Percentiles rank a stretch among this genome's conserved stretches.
Conservation (phyloP, 2,797 vertebrate genomes). For the Poecile montanus region DNA sequence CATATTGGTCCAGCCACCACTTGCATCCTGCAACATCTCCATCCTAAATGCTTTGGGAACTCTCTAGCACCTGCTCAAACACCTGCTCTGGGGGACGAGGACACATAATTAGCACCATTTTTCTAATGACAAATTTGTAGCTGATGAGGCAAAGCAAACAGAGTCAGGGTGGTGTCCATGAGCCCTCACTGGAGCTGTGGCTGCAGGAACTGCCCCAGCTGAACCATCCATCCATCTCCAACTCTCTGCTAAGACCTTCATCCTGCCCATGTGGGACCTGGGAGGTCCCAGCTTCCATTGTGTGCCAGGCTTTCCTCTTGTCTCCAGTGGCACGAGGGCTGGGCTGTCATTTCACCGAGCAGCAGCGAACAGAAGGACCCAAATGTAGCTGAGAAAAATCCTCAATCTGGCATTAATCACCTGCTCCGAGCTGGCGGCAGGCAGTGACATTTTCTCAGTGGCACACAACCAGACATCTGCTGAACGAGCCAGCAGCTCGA, state of each 20-base stretch:
- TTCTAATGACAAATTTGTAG: constrained; percentile 12
- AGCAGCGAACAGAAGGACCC: not conserved
- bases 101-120: not conserved
- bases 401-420: constrained; percentile 63
- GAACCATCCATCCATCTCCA: not conserved
- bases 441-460: constrained; percentile 63
- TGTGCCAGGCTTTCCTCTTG: not conserved
- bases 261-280: fast-evolving
- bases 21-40: not conserved
- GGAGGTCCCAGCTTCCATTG: not conserved
- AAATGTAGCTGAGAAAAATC: constrained; percentile 9
- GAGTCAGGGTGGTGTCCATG: fast-evolving
- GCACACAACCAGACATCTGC: constrained; percentile 66
- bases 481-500: not conserved
- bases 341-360: not conserved
- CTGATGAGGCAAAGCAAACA: constrained; percentile 4
- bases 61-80: not conserved
- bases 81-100: not conserved
- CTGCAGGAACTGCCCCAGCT: not conserved
- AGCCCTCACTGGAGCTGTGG: not conserved
- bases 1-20: not conserved
- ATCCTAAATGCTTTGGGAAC: not conserved
- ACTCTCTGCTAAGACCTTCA: not conserved
- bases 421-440: constrained; percentile 60
- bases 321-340: not conserved